Base-by-base conservation (phyloP, 2,888 invertebrate species). In the Caenorhabditis angaria region DNA sequence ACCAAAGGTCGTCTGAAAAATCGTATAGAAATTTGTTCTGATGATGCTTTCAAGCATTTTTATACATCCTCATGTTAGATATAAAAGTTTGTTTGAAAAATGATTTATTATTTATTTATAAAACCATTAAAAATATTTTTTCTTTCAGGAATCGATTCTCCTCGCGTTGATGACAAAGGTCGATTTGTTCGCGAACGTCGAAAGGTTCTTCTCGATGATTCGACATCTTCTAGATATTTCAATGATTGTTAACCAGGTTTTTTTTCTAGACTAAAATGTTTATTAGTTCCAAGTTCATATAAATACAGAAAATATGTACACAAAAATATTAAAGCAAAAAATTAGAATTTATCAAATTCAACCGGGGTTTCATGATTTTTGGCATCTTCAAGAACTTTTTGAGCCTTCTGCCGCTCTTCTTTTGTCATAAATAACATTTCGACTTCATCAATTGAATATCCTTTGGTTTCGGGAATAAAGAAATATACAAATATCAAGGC, bases 391-490 rank as follows among this genome's bases (percentile, higher is more conserved):
- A 65, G 47, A 29, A 67, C 56, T 41, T 75, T 69, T 27, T 80
- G 63, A 3, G 75, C 71, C 24, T 78, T 73, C 48, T 77, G 67
- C 32, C 83, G 57, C 20, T 76, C 78, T 27, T 80, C 72, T 54
- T 81, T 81, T 8, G 76, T 67, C 85, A 86, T 85, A 70, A 85
- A 85, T 22, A 86, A 58, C 76, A 84, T 65, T 63, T 85, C 84
- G 14, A 84, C 78, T 65, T 90, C 89, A 80, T 91, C 91, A 56
- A 91, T 85, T 29, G 86, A 85, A 54, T 86, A 87, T 4, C 90
- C 90, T 81, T 89, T 89, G 0, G 91, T 91, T 82, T 91, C 91
- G 1, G 91, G 91, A 59, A 91, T 87, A 28, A 89, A 86, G 24
- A 88, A 73, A 55, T 82, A 87, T 70, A 91, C 87, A 70, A 90